Percentiles rank a stretch among this genome's conserved stretches.
These are phyloP conservation scores for Carposina sasakii DNA, from an alignment of 1,140 invertebrate species.

Conservation along the genomic window DNA sequence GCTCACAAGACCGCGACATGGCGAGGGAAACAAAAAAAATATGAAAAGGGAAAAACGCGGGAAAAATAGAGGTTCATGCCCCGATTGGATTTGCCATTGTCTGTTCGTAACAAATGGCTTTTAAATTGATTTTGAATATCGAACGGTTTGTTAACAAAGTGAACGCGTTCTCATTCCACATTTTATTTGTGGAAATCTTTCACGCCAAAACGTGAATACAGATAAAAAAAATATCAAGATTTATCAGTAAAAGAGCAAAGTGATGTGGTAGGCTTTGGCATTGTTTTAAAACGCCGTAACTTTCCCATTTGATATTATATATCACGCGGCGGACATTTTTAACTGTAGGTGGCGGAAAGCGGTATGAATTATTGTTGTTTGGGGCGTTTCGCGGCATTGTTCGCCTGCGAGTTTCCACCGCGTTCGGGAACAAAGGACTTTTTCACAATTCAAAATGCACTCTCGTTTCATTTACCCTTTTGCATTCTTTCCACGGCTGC, in stretches of 20 bases:
- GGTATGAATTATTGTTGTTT: slow-evolving; percentile 72
- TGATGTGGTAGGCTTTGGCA: slow-evolving; percentile 32
- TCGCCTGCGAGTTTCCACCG: slow-evolving; percentile 54
- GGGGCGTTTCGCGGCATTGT: slow-evolving; percentile 59
- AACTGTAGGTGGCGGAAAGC: slow-evolving; percentile 68
- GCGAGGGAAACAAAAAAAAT: slow-evolving; percentile 56
- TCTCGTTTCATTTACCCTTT: slow-evolving; percentile 70
- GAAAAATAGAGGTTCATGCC: slow-evolving; percentile 56
- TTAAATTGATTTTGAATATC: slow-evolving; percentile 69
- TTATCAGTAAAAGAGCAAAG: slow-evolving; percentile 49
- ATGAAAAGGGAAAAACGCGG: slow-evolving; percentile 39
- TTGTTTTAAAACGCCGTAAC: slow-evolving; percentile 62
- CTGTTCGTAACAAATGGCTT: slow-evolving; percentile 69
- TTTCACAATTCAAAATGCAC: slow-evolving; percentile 67
- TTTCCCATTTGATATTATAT: slow-evolving; percentile 68
- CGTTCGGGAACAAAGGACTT: slow-evolving; percentile 61
- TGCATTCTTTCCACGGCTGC: slow-evolving; percentile 58
- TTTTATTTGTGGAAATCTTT: too few relatives aligned
- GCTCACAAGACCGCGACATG: slow-evolving; percentile 66
- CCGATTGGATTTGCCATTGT: slow-evolving; percentile 69
- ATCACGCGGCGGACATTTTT: slow-evolving; percentile 69
- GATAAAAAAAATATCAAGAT: slow-evolving; percentile 44
- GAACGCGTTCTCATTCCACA: too few relatives aligned
- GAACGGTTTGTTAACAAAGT: slow-evolving; percentile 51
- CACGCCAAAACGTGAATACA: too few relatives aligned